phyloP scores from a whole-genome alignment of 1,140 invertebrate species.

The Calycopis cecrops region DNA sequence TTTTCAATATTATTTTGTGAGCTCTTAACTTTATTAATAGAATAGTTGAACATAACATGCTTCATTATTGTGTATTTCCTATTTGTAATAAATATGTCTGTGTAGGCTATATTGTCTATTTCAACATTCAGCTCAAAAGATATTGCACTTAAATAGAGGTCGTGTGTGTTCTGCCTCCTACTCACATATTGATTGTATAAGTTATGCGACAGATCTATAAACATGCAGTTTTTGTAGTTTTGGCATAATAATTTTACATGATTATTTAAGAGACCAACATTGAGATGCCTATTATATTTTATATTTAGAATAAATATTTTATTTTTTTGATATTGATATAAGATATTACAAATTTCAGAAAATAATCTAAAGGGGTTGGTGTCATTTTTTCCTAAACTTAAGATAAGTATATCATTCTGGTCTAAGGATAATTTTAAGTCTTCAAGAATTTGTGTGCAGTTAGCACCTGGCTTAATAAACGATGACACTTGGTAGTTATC shows the following conservation, averaged over 20 bases:
- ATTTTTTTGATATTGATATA: not conserved
- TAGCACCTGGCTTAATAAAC: constrained; percentile 1
- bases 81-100: not conserved
- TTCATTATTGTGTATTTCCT: not conserved
- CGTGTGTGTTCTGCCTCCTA: not conserved
- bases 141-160: not conserved
- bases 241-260: not conserved
- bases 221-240: constrained; percentile 1
- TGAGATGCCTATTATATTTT: not conserved
- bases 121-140: not conserved
- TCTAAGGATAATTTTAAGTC: no score
- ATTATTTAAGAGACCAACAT: not conserved
- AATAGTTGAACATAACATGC: not conserved
- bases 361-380: constrained; percentile 2
- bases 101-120: not conserved
- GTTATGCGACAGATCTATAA: not conserved
- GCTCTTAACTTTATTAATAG: not conserved
- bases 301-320: constrained; percentile 7
- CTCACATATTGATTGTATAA: not conserved
- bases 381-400: constrained; percentile 5
- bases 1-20: not conserved
- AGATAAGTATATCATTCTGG: not conserved
- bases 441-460: constrained; percentile 1
- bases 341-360: not conserved
- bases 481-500: not conserved